Evolutionary conservation across 2,113 vertebrate genomes (phyloP).

Genomic region (Panthera uncia): DNA sequence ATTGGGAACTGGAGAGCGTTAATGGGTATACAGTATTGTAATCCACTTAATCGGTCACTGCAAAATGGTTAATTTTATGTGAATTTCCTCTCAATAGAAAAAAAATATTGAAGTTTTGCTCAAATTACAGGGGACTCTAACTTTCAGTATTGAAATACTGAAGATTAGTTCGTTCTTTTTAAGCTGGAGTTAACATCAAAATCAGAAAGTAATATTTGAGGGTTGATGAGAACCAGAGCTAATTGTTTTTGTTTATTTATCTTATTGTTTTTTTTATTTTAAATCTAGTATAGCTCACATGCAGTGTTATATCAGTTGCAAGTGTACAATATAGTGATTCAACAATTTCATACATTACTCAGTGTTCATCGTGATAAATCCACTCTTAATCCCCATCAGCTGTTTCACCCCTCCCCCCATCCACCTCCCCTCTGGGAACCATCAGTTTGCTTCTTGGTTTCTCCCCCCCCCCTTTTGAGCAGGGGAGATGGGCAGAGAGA

Average conservation of each 20-base stretch:
- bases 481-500: too few species aligned
- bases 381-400: not conserved
- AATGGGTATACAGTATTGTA: not conserved
- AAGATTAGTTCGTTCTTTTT: not conserved
- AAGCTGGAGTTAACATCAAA: slow-evolving; percentile 14
- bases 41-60: not conserved
- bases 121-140: not conserved
- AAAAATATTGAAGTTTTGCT: not conserved
- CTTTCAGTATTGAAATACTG: slow-evolving; percentile 8
- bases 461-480: not conserved
- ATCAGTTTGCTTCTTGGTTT: not conserved
- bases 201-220: slow-evolving; percentile 27
- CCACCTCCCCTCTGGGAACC: not conserved
- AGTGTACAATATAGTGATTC: not conserved
- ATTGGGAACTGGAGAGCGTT: not conserved
- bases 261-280: not conserved
- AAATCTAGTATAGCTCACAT: not conserved
- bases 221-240: not conserved
- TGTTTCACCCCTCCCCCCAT: not conserved
- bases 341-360: not conserved
- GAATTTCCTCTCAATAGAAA: not conserved
- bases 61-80: slow-evolving; percentile 8
- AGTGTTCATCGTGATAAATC: not conserved
- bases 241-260: not conserved
- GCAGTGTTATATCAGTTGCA: not conserved